A percentile compares a stretch with the other conserved stretches of the same genome.
phyloP scores from a whole-genome alignment of 2,797 vertebrate species.

The Helarctos malayanus region DNA sequence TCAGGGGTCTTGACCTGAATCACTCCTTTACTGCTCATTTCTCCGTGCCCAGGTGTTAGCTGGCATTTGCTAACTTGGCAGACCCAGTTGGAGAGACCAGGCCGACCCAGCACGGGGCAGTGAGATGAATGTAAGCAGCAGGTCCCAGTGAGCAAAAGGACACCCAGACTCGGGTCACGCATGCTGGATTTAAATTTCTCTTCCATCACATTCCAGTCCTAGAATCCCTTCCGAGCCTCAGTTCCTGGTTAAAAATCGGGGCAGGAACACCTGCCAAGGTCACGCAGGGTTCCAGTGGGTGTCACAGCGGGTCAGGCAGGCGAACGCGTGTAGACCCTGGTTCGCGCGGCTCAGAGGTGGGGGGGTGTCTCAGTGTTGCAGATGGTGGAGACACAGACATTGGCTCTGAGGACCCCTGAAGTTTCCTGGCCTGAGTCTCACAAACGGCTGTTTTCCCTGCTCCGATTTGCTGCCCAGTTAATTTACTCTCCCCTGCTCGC shows the following conservation, averaged over 20 bases:
- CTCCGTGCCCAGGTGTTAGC: conserved; percentile 13
- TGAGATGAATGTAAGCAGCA: neutral
- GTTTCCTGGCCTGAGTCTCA: neutral
- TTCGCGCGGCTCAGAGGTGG: neutral
- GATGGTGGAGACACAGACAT: neutral
- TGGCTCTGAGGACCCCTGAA: neutral
- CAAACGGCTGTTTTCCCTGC: neutral
- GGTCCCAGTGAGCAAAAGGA: neutral
- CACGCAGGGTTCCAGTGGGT: neutral
- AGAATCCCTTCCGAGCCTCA: neutral
- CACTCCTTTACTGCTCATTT: conserved; percentile 35
- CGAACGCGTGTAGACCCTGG: neutral
- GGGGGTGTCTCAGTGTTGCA: neutral
- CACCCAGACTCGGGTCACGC: neutral
- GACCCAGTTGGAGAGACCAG: neutral
- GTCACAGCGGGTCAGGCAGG: neutral
- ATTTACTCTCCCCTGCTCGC: neutral
- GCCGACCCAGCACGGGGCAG: neutral
- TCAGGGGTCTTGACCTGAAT: conserved; percentile 37
- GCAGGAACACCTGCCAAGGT: neutral
- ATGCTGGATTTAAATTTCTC: neutral
- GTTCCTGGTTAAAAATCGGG: neutral
- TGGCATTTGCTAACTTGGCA: conserved; percentile 47
- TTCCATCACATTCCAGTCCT: neutral
- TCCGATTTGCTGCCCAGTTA: conserved; percentile 53